A percentile compares a stretch with the other conserved stretches of the same genome.
Conservation (phyloP, 2,888 invertebrate genomes). For the Malachius bipustulatus region DNA sequence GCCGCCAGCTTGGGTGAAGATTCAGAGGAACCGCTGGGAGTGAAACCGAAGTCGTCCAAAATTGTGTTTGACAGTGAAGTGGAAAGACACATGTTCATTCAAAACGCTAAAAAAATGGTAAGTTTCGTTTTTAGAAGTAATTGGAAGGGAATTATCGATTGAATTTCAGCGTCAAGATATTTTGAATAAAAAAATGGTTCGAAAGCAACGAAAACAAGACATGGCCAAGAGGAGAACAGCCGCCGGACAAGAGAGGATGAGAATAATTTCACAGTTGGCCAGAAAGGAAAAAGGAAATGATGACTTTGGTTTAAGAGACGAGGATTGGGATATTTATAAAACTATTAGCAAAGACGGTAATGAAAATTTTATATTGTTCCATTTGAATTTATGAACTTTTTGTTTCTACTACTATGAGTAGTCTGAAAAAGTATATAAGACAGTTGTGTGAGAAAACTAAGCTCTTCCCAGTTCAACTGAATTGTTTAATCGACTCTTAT, state of each 20-base stretch:
- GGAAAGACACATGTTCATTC: slow-evolving; percentile 38
- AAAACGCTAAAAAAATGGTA: slow-evolving; percentile 52
- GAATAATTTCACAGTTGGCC: slow-evolving; percentile 83
- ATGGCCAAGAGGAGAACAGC: slow-evolving; percentile 82
- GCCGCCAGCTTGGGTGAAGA: slow-evolving; percentile 57
- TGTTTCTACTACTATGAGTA: too few relatives aligned
- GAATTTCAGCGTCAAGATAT: slow-evolving; percentile 52
- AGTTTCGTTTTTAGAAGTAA: slow-evolving; percentile 13
- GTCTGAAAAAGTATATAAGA: too few relatives aligned
- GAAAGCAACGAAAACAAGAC: slow-evolving; percentile 72
- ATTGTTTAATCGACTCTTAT: too few relatives aligned
- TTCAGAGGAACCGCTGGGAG: slow-evolving; percentile 33
- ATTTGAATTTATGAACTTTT: too few relatives aligned
- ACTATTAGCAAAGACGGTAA: slow-evolving; percentile 58
- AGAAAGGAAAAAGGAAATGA: slow-evolving; percentile 66
- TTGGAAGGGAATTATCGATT: slow-evolving; percentile 4
- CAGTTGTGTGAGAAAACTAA: too few relatives aligned
- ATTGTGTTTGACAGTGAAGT: slow-evolving; percentile 35
- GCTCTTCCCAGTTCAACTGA: too few relatives aligned
- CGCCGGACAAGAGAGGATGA: slow-evolving; percentile 90
- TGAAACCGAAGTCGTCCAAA: slow-evolving; percentile 36
- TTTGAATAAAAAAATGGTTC: slow-evolving; percentile 54
- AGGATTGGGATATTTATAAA: slow-evolving; percentile 96
- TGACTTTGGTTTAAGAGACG: slow-evolving; percentile 87
- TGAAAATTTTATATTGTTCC: too few relatives aligned